Evolutionary conservation across 2,797 vertebrate genomes (phyloP).

Genomic region (Rhinella marina): DNA sequence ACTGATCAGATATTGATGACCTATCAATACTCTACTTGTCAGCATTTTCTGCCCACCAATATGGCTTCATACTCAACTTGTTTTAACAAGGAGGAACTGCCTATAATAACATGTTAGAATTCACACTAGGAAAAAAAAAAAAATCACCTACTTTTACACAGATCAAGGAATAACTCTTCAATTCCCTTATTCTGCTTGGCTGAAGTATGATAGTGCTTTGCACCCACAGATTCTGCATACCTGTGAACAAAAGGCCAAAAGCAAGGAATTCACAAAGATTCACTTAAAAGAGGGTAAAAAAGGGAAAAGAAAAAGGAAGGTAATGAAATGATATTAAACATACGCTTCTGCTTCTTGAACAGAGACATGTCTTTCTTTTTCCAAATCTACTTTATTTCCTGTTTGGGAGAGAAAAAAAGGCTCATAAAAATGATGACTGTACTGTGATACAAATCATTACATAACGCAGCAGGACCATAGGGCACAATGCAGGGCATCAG

Average conservation of each 20-base stretch:
- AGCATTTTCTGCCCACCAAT: too few relatives aligned
- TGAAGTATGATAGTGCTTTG: constrained; percentile 97
- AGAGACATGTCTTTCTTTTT: constrained; percentile 95
- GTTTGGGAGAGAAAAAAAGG: constrained; percentile 50
- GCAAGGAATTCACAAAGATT: background rate
- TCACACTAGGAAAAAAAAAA: too few relatives aligned
- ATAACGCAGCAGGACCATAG: background rate
- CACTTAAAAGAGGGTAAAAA: background rate
- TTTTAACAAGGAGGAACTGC: background rate
- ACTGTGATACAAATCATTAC: background rate
- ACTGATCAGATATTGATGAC: too few relatives aligned
- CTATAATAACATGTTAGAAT: too few relatives aligned
- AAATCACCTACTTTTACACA: constrained; percentile 92
- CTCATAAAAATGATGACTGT: background rate
- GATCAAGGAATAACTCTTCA: constrained; percentile 96
- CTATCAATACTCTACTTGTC: too few relatives aligned
- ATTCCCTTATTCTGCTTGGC: constrained; percentile 99
- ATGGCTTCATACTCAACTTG: too few relatives aligned
- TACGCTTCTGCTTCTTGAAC: constrained; percentile 95
- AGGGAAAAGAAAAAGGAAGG: background rate
- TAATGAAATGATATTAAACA: constrained; percentile 60
- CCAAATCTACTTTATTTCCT: constrained; percentile 99
- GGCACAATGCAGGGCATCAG: too few relatives aligned
- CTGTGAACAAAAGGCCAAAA: constrained; percentile 70
- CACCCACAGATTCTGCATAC: constrained; percentile 95